Base-by-base conservation (phyloP, 2,113 vertebrate genomes). In the Nibea albiflora region DNA sequence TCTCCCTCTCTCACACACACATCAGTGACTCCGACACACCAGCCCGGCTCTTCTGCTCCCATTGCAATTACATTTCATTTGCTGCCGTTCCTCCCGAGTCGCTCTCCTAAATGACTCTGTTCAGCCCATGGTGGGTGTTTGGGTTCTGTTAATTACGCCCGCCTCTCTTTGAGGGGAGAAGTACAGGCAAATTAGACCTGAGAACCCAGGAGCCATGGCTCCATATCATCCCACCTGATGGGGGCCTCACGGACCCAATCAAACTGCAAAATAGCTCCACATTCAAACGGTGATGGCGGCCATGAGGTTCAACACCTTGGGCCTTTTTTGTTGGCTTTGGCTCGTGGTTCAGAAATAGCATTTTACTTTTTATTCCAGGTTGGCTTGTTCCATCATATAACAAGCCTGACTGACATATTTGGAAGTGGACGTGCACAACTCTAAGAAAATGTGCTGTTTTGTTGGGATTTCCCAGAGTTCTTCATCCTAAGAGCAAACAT, bases 21-120 rank as follows among this genome's bases (percentile, higher is more conserved):
- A 81, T 67, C 88, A 88, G 81, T 49, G 85, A 71, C 77, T 81
- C 53, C 1, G n/a, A 88, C 89, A 74, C 83, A 73, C 64, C 83
- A 52, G 79, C 81, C 75, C 56, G 11, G 87, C 87, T 92, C 77
- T 85, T 86, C 68, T 24, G 83, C 88, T 93, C 92, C 90, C 93
- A 85, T 58, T 88, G 90, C 93, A 94, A 93, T 94, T 93, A 94
- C 89, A 89, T 92, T 94, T 93, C 88, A 93, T 94, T 93, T 94
- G 91, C 91, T 57, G 75, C 84, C 85, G 76, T 91, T 91, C 91
- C 90, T 92, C 92, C 89, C 73, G 79, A 91, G 87, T 92, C 87
- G 73, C 81, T 92, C 90, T 73, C 85, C 81, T 87, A 88, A 94
- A 93, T 93, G 92, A 93, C 88, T 90, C 77, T 58, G 83, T 73